Percentiles rank a stretch among this genome's conserved stretches.
Evolutionary conservation across 2,888 invertebrate genomes (phyloP).

Genomic region (Sphecodes monilicornis): DNA sequence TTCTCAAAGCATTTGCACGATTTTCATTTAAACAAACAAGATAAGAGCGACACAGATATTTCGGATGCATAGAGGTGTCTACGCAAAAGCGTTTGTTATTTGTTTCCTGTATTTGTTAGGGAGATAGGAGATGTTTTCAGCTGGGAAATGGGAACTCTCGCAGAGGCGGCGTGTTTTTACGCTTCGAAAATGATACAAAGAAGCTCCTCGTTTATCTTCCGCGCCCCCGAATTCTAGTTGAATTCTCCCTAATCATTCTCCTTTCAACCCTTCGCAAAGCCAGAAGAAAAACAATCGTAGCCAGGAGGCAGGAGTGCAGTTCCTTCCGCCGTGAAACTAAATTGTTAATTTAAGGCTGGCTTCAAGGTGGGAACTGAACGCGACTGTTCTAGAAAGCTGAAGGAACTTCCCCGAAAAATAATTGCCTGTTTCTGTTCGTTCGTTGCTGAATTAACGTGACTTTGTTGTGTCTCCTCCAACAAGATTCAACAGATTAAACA

Average conservation of each 20-base stretch:
- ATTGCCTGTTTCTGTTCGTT: neutral
- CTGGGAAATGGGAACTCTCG: neutral
- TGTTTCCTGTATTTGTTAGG: neutral
- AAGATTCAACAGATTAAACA: neutral
- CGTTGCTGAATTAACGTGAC: neutral
- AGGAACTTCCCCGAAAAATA: neutral
- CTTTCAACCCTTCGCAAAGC: neutral
- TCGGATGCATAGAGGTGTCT: neutral
- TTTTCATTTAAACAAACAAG: neutral
- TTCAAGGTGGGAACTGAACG: conserved; percentile 12
- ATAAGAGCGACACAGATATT: neutral
- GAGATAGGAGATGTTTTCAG: neutral
- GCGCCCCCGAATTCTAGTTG: conserved; percentile 29
- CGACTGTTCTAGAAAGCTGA: neutral
- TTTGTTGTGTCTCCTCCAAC: neutral
- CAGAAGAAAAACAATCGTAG: conserved; percentile 35
- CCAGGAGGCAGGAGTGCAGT: neutral
- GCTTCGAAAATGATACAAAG: conserved; percentile 27
- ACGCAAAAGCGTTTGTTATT: neutral
- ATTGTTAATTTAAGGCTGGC: conserved; percentile 8
- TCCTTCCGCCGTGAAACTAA: neutral
- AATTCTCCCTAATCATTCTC: conserved; percentile 33
- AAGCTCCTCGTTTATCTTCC: conserved; percentile 40
- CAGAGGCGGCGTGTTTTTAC: neutral
- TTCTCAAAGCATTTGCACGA: neutral